These are phyloP conservation scores for Esox masquinongy DNA, from an alignment of 2,797 vertebrate genomes.

Conservation along the genomic window DNA sequence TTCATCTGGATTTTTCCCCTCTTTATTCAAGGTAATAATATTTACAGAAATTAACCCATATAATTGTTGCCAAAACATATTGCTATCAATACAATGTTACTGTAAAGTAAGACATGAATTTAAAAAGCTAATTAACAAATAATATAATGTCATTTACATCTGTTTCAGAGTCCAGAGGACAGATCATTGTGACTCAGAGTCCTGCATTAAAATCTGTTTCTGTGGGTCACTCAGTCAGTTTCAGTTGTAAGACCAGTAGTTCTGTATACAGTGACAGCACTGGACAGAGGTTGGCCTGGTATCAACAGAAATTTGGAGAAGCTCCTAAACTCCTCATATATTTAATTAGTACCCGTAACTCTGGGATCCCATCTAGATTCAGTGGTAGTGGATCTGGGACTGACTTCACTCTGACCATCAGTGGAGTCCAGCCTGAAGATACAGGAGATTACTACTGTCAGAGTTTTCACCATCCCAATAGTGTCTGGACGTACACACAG, in stretches of 20 bases:
- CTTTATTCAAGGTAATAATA: no score
- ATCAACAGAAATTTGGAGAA: conserved; percentile 11
- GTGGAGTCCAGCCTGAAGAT: no score
- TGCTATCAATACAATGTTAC: no score
- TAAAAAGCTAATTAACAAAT: neutral
- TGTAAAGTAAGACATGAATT: no score
- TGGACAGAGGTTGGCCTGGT: neutral
- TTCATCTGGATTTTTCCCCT: no score
- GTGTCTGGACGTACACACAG: no score
- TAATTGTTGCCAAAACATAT: no score
- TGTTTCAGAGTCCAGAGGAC: conserved; percentile 20
- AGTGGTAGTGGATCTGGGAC: no score
- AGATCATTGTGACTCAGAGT: conserved; percentile 29
- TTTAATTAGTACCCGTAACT: neutral
- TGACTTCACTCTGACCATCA: no score
- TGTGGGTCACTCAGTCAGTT: conserved; percentile 18
- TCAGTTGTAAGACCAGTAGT: conserved; percentile 11
- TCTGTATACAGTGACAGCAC: neutral
- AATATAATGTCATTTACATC: conserved; percentile 9
- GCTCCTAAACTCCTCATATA: conserved; percentile 5
- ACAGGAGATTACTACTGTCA: no score
- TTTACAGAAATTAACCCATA: conserved; percentile 16
- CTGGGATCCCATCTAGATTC: conserved; percentile 5
- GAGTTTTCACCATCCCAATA: no score
- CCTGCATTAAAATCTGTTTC: conserved; percentile 10